phyloP scores from a whole-genome alignment of 2,797 vertebrate species.

The Centropyge bicolor region DNA sequence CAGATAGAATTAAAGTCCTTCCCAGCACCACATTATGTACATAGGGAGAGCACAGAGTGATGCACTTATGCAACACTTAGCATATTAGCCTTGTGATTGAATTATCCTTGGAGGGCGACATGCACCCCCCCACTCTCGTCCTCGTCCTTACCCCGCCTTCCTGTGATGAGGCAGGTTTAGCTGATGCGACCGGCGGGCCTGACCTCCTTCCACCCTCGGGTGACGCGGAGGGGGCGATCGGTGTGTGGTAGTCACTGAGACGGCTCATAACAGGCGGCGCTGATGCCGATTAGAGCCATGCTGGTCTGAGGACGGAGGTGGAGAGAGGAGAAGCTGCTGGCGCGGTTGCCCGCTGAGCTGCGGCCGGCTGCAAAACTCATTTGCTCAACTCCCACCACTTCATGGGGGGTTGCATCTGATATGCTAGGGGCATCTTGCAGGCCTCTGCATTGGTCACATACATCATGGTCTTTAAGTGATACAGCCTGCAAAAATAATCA shows the following conservation, averaged over 20 bases:
- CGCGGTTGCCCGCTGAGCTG: conserved; percentile 59
- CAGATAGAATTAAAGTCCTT: conserved; percentile 77
- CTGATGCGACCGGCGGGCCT: conserved; percentile 54
- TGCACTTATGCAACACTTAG: conserved; percentile 82
- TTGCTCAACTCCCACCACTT: conserved; percentile 71
- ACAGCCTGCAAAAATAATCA: conserved; percentile 32
- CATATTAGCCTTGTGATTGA: conserved; percentile 81
- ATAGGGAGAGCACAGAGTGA: conserved; percentile 73
- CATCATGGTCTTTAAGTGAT: not conserved
- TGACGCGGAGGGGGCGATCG: conserved; percentile 40
- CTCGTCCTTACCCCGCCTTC: conserved; percentile 19
- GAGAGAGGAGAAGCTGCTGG: conserved; percentile 58
- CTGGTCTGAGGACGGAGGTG: conserved; percentile 69
- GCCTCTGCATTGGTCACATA: conserved; percentile 16
- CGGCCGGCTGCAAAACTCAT: conserved; percentile 64
- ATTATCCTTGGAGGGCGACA: conserved; percentile 74
- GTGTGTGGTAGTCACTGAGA: conserved; percentile 57
- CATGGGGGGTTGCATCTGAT: conserved; percentile 68
- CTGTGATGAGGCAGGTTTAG: conserved; percentile 53
- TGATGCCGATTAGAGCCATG: conserved; percentile 69
- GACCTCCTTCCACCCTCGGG: conserved; percentile 62
- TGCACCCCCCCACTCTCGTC: not conserved
- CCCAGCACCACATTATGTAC: conserved; percentile 70
- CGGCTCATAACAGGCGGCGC: conserved; percentile 58
- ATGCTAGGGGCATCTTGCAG: conserved; percentile 47